Conservation (phyloP, 2,888 invertebrate species). For the Candidula unifasciata region DNA sequence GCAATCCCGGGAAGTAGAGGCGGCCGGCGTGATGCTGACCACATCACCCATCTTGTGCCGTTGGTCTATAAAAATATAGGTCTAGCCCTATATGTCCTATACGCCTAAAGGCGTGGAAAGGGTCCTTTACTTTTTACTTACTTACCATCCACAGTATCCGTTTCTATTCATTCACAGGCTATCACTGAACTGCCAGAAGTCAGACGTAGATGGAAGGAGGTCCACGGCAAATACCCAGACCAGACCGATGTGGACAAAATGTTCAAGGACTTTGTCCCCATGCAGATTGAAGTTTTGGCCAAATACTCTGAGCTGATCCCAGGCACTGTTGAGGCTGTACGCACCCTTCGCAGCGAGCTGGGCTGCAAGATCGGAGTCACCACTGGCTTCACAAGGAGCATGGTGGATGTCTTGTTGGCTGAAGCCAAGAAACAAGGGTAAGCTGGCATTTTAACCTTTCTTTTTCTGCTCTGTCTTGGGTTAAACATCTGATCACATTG, state of each 20-base stretch:
- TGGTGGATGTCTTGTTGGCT: conserved; percentile 73
- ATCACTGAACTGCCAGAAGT: conserved; percentile 60
- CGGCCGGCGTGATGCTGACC: too few species aligned
- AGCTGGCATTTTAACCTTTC: background rate
- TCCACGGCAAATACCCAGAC: conserved; percentile 69
- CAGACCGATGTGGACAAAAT: conserved; percentile 75
- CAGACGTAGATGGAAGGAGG: conserved; percentile 69
- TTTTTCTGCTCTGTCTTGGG: too few species aligned
- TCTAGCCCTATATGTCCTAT: too few species aligned
- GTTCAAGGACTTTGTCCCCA: conserved; percentile 76
- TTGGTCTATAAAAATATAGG: too few species aligned
- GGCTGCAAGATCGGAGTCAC: conserved; percentile 72
- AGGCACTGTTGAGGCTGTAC: conserved; percentile 69
- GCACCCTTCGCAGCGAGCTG: conserved; percentile 65
- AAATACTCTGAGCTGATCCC: conserved; percentile 47
- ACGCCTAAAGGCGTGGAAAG: too few species aligned
- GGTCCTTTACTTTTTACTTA: too few species aligned
- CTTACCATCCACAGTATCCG: too few species aligned
- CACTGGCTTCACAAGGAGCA: conserved; percentile 73
- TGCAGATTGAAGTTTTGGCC: conserved; percentile 66
- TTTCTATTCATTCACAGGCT: background rate
- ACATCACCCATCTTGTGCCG: too few species aligned
- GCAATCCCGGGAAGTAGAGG: too few species aligned
- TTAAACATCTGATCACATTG: too few species aligned
- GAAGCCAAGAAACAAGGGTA: conserved; percentile 75